Percentiles rank a stretch among this genome's conserved stretches.
Evolutionary conservation across 2,113 vertebrate species (phyloP).

Genomic region (Peucedramus taeniatus): DNA sequence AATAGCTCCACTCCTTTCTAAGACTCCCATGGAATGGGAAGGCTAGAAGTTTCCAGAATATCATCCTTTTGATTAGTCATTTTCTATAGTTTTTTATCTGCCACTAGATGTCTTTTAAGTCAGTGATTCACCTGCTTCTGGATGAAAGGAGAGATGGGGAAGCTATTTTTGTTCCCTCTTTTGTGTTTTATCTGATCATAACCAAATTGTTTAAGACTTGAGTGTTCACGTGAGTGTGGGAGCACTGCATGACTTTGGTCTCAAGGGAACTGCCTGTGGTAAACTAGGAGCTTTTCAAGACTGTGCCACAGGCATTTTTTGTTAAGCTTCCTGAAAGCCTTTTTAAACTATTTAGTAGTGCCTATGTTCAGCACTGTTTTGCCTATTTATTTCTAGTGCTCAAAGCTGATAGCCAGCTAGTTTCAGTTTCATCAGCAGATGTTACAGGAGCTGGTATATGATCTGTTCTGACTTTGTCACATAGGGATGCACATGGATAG

Average conservation of each 20-base stretch:
- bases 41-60: not conserved
- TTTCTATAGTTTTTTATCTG: not conserved
- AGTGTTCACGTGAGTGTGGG: not conserved
- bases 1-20: not conserved
- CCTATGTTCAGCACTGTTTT: not conserved
- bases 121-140: not conserved
- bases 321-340: not conserved
- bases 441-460: not conserved
- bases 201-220: not conserved
- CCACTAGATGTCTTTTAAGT: slow-evolving; percentile 5
- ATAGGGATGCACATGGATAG: not conserved
- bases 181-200: not conserved
- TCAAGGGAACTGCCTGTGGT: not conserved
- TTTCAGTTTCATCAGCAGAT: not conserved
- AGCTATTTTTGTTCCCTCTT: slow-evolving; percentile 2
- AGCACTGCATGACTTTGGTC: not conserved
- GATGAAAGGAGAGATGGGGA: not conserved
- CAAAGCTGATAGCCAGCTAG: not conserved
- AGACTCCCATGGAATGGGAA: not conserved
- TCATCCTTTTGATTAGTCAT: not conserved
- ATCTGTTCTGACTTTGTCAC: not conserved
- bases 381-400: not conserved
- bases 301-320: not conserved
- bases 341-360: not conserved
- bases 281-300: not conserved